phyloP scores from a whole-genome alignment of 1,140 invertebrate species.

The Camponotus vicinus region DNA sequence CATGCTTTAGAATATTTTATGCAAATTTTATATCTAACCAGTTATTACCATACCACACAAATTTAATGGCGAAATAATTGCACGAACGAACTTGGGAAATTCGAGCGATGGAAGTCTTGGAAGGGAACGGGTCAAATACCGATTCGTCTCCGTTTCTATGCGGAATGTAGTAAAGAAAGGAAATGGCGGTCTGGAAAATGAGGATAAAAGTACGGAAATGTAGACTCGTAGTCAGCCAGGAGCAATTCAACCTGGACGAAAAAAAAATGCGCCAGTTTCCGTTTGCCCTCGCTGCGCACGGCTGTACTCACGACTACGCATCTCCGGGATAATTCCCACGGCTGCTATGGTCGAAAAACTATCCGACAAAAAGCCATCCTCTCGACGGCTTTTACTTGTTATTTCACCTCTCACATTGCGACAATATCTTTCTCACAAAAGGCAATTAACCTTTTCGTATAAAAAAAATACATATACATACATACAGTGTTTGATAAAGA shows the following conservation, averaged over 20 bases:
- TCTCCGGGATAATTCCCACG: conserved; percentile 20
- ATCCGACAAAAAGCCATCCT: conserved; percentile 20
- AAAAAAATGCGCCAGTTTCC: neutral
- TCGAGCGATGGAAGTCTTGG: conserved; percentile 51
- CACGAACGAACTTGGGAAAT: neutral
- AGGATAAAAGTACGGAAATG: conserved; percentile 44
- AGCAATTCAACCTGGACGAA: conserved; percentile 10
- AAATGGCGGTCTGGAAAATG: conserved; percentile 27
- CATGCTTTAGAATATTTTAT: neutral
- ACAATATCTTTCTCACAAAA: conserved; percentile 5
- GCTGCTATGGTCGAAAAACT: conserved; percentile 31
- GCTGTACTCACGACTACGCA: conserved; percentile 1
- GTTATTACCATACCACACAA: too few relatives aligned
- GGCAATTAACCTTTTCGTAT: neutral
- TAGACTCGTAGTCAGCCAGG: conserved; percentile 1
- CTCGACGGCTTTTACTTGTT: conserved; percentile 27
- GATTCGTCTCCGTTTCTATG: neutral
- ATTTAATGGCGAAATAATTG: conserved; percentile 2
- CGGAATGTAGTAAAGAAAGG: conserved; percentile 54
- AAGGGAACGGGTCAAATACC: conserved; percentile 28
- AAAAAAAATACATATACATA: neutral
- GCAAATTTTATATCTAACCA: neutral
- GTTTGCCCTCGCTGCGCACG: conserved; percentile 5
- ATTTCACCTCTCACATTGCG: neutral
- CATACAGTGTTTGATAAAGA: too few relatives aligned